Percentiles rank a stretch among this genome's conserved stretches.
Conservation (phyloP, 2,113 vertebrate genomes). For the Myrmecophaga tridactyla region DNA sequence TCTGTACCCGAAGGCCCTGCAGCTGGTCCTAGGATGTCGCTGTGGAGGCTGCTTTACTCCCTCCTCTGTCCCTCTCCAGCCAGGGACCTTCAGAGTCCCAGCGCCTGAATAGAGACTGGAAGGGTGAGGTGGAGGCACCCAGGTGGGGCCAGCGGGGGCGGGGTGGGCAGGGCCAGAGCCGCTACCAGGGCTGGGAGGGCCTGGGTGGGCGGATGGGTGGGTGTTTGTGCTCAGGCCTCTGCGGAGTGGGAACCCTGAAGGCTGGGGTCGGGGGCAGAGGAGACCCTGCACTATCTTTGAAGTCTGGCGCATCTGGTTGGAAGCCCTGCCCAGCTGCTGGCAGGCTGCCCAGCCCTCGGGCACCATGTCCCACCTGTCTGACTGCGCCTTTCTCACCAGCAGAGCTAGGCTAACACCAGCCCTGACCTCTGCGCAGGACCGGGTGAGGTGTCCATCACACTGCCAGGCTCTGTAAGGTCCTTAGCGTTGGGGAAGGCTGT, state of each 20-base stretch:
- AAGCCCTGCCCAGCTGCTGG: accelerated
- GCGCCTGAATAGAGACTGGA: neutral
- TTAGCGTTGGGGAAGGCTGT: neutral
- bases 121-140: neutral
- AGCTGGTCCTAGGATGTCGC: neutral
- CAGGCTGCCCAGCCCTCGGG: too few species aligned
- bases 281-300: accelerated
- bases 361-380: neutral
- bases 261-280: neutral
- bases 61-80: neutral
- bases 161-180: too few species aligned
- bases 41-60: too few species aligned
- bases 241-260: neutral
- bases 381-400: neutral
- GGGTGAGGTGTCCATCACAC: accelerated
- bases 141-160: too few species aligned
- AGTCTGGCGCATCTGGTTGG: accelerated
- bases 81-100: too few species aligned
- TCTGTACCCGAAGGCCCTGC: accelerated
- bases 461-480: accelerated
- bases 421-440: neutral
- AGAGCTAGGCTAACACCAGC: too few species aligned
- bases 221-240: neutral
- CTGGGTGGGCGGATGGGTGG: too few species aligned
- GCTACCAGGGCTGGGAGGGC: neutral